Evolutionary conservation across 64 coral and sea anemone genomes (phyloP), one percentile per base, ranked within the genome.

Genomic region (Acropora yongei): DNA sequence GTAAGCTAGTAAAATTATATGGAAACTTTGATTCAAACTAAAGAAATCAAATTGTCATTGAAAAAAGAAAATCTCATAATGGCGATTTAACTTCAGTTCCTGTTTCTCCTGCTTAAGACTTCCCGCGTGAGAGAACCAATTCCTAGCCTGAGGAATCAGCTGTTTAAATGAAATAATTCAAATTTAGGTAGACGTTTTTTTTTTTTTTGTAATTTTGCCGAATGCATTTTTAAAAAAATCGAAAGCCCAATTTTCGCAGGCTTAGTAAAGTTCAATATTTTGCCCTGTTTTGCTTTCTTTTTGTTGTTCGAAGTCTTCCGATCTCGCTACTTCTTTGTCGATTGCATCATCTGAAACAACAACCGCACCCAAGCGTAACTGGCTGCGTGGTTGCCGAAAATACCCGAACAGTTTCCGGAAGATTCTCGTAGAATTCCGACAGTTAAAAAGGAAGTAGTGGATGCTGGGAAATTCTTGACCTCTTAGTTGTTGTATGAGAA

Each of bases 401-500:
- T 84, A 84, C 43, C 65, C 82, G 82, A 69, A 69, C 6, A 10
- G 13, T 17, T 83, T 71, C 82, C 61, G 61, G 82, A 84, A 69
- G 7, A 63, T 84, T 84, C 82, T 84, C 82, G 82, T 69, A 71
- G 46, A 69, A 46, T 68, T 84, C 82, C 82, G 82, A 84, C 61
- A 83, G 40, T 83, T 8, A 47, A 30, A 5, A 20, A 71, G 2
- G 43, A 1, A 0, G 20, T 44, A 45, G 44, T 19, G 82, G 67
- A 68, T 84, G 82, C 61, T 20, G 82, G 82, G 82, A 84, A 84
- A 84, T 84, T 71, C 63, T 84, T 84, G 61, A 3, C 63, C 16
- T 30, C 44, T 65, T 63, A 60, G 43, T 17, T 18, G 44, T 17
- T 84, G 42, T 69, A 46, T 44, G 65, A 69, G 63, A 71, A 84